These are phyloP conservation scores for Phoxinus dragarum DNA, from an alignment of 2,797 vertebrate genomes.

Conservation along the genomic window DNA sequence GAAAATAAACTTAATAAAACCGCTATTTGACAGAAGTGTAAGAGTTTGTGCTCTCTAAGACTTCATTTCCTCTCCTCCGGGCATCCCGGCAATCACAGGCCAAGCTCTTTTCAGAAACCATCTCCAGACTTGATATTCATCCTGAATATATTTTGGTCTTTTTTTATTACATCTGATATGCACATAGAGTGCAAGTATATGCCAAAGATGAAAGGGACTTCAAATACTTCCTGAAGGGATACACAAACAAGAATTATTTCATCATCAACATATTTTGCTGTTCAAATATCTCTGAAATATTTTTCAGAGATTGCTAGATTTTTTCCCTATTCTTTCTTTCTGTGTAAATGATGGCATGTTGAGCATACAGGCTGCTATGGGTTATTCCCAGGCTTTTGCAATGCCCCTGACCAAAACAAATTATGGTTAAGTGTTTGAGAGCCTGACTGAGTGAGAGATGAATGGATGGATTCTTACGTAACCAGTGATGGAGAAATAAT, in stretches of 20 bases:
- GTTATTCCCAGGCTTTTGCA: constrained; percentile 9
- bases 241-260: constrained; percentile 17
- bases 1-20: constrained; percentile 60
- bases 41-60: constrained; percentile 33
- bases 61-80: constrained; percentile 44
- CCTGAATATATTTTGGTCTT: constrained; percentile 21
- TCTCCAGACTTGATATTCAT: background rate
- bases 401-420: constrained; percentile 21
- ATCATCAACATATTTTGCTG: constrained; percentile 17
- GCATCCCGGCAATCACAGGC: constrained; percentile 19
- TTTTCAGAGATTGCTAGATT: background rate
- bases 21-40: constrained; percentile 49
- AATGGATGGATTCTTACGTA: constrained; percentile 9
- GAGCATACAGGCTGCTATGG: too few species aligned
- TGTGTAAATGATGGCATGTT: background rate
- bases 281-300: constrained; percentile 13
- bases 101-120: constrained; percentile 26
- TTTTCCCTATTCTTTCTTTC: background rate
- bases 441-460: constrained; percentile 4
- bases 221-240: background rate
- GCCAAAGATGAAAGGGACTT: constrained; percentile 16
- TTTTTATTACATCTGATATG: constrained; percentile 14
- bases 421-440: background rate
- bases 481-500: constrained; percentile 32
- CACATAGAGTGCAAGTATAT: background rate